phyloP scores from a whole-genome alignment of 2,113 vertebrate genomes.

The Leucopsar rothschildi region DNA sequence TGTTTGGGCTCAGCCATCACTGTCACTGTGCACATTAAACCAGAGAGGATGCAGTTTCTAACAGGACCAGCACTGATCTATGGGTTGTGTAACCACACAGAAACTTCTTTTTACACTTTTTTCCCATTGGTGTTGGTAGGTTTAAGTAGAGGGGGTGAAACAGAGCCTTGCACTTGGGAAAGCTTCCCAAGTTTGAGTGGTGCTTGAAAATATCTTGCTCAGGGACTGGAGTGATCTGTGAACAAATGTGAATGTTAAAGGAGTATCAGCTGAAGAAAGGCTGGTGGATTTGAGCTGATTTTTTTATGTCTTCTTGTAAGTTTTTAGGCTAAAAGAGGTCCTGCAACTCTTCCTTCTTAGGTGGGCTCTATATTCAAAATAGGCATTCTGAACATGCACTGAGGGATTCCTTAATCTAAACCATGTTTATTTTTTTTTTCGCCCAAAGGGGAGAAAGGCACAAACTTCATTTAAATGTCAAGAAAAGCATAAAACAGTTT shows the following conservation, averaged over 20 bases:
- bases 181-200: not conserved
- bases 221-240: not conserved
- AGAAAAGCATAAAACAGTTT: not conserved
- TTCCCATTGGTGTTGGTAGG: rapidly evolving
- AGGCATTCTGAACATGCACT: not conserved
- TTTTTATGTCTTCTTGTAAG: not conserved
- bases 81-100: rapidly evolving
- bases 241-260: not conserved
- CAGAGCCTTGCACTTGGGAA: not conserved
- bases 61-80: not conserved
- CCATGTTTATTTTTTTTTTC: not conserved
- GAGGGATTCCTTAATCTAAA: not conserved
- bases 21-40: not conserved
- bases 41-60: not conserved
- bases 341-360: not conserved
- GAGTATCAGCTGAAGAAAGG: not conserved
- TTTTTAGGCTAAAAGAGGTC: not conserved
- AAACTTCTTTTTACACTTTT: not conserved
- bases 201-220: not conserved
- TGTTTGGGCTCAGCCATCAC: not conserved
- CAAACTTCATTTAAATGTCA: not conserved
- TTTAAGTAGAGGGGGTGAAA: not conserved
- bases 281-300: not conserved
- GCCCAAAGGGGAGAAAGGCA: not conserved
- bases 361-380: not conserved